Conservation (phyloP, 2,113 vertebrate species). For the Burhinus oedicnemus region DNA sequence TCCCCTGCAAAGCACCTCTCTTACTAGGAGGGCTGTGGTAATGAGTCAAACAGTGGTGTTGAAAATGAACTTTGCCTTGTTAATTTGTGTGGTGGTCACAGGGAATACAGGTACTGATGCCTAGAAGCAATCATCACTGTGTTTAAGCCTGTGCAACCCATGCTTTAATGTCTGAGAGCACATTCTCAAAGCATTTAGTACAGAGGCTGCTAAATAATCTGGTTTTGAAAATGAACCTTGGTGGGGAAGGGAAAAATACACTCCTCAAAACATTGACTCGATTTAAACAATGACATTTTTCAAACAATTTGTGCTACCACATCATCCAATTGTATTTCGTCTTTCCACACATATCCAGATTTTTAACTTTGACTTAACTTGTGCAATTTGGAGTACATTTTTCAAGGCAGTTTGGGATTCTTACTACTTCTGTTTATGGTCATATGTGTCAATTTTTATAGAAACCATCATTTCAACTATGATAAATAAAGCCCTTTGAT, state of each 20-base stretch:
- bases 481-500: slow-evolving; percentile 37
- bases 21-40: background rate
- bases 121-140: background rate
- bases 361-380: background rate
- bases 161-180: background rate
- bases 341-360: background rate
- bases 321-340: background rate
- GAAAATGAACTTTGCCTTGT: background rate
- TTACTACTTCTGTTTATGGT: slow-evolving; percentile 36
- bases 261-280: background rate
- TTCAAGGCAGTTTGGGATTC: background rate
- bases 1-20: slow-evolving; percentile 14
- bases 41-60: slow-evolving; percentile 15
- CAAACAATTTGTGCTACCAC: background rate
- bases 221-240: background rate
- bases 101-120: background rate
- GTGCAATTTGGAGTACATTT: background rate
- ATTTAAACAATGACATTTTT: background rate
- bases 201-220: background rate
- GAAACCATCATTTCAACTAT: slow-evolving; percentile 9
- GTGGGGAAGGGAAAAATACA: background rate
- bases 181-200: background rate
- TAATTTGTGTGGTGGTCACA: background rate
- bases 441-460: slow-evolving; percentile 18
- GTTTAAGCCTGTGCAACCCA: background rate